Evolutionary conservation across 2,797 vertebrate genomes (phyloP), one percentile per base, ranked within the genome.

Genomic region (Acridotheres tristis): DNA sequence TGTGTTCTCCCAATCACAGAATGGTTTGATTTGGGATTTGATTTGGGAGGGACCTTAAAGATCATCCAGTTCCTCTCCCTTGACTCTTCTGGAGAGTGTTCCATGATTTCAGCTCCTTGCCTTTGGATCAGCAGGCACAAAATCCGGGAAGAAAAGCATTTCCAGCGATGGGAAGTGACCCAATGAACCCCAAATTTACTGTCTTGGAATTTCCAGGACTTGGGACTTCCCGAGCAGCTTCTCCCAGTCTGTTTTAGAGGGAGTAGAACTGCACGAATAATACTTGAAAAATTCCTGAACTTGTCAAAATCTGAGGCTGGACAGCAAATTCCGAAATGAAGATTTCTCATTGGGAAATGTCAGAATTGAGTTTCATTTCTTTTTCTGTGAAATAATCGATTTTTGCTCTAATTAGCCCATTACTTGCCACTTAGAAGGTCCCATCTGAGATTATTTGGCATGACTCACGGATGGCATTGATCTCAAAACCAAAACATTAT

Each of bases 241-340:
- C 32, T 63, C 66, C 55, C 34, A 21, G 17, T 5, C 17, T 54
- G 17, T 6, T 75, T 58, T 16, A 30, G 19, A 54, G 34, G 32
- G 20, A 50, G 16, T 0, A 30, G 58, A 65, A 51, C 5, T 32
- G 1, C 1, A 1, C 4, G 2, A 29, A 19, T 0, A 3, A 12
- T 11, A 13, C 11, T 16, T 30, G 2, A 40, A 72, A 47, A 66
- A 67, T 36, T n/a, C 32, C 34, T n/a, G 32, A 45, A 18, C 32
- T 6, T 78, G 23, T 23, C 61, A 32, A 3, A 11, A 15, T 18
- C 15, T 4, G 19, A 36, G 53, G 21, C 3, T 32, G 58, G n/a
- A 15, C 18, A 21, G 43, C 40, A 26, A 27, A 71, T 58, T 68
- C 32, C 1, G 1, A 72, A 68, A 50, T 7, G 3, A 54, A 26